A percentile compares a stretch with the other conserved stretches of the same genome.
phyloP scores from a whole-genome alignment of 2,797 vertebrate genomes.

The Typhlichthys subterraneus region DNA sequence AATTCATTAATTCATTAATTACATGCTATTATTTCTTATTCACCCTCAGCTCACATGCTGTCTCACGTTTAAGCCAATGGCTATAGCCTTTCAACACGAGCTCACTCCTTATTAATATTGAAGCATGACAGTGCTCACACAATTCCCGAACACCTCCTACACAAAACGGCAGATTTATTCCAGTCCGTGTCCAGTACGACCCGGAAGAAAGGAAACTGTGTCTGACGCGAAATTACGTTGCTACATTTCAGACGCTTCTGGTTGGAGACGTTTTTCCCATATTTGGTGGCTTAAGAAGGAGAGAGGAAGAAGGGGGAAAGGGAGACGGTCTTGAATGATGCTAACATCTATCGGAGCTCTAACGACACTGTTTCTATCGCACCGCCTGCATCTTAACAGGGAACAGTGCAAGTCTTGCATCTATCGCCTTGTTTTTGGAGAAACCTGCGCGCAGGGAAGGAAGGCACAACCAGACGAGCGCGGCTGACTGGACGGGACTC shows the following conservation, averaged over 20 bases:
- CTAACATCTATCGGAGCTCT: background rate
- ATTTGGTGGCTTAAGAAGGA: constrained; percentile 50
- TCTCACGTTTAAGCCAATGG: too few species aligned
- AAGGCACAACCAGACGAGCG: constrained; percentile 2
- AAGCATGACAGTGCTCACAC: too few species aligned
- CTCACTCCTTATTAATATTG: too few species aligned
- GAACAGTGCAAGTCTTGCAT: background rate
- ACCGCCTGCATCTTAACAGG: constrained; percentile 7
- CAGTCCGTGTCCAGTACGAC: constrained; percentile 47
- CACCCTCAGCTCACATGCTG: too few species aligned
- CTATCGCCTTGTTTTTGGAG: constrained; percentile 21
- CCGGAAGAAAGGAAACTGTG: constrained; percentile 68
- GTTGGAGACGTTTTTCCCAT: constrained; percentile 56
- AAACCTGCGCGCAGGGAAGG: constrained; percentile 14
- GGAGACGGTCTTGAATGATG: constrained; percentile 20
- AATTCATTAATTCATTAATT: too few species aligned
- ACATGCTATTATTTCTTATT: too few species aligned
- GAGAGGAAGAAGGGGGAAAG: constrained; percentile 6
- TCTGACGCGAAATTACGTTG: constrained; percentile 75
- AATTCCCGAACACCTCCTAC: constrained; percentile 25
- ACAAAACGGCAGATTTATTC: constrained; percentile 26
- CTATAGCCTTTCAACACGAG: background rate
- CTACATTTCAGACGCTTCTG: constrained; percentile 61
- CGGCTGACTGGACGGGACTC: constrained; percentile 21
- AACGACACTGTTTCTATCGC: background rate